Evolutionary conservation across 1,140 invertebrate species (phyloP).

Genomic region (Diploscapter pachys): DNA sequence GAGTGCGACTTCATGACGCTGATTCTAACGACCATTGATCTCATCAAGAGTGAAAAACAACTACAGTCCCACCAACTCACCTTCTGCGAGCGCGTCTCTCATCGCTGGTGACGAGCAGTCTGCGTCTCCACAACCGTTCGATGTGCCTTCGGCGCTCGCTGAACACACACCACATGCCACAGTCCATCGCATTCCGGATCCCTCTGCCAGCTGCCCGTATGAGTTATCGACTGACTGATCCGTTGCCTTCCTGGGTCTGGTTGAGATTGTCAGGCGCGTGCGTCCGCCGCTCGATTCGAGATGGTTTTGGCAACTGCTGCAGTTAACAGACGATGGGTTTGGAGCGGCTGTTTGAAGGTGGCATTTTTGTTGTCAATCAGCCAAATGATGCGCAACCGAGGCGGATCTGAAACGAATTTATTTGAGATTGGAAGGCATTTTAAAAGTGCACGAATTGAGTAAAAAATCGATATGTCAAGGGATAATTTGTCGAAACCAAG

Average conservation of each 20-base stretch:
- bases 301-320: no score
- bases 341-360: no score
- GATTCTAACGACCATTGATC: background rate
- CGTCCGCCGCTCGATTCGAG: no score
- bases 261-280: no score
- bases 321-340: no score
- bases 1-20: background rate
- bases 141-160: conserved; percentile 38
- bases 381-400: no score
- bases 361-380: no score
- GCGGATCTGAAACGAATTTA: no score
- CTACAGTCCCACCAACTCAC: conserved; percentile 3
- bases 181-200: conserved; percentile 31
- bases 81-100: conserved; percentile 50
- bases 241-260: background rate
- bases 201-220: conserved; percentile 5
- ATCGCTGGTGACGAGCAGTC: conserved; percentile 53
- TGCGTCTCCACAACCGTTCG: conserved; percentile 36
- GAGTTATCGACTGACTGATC: conserved; percentile 10
- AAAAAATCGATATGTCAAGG: no score
- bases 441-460: no score
- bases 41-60: background rate
- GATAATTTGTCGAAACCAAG: no score
- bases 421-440: no score
- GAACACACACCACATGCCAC: conserved; percentile 40